phyloP scores from a whole-genome alignment of 2,888 invertebrate genomes.

The Tanypteryx hageni region DNA sequence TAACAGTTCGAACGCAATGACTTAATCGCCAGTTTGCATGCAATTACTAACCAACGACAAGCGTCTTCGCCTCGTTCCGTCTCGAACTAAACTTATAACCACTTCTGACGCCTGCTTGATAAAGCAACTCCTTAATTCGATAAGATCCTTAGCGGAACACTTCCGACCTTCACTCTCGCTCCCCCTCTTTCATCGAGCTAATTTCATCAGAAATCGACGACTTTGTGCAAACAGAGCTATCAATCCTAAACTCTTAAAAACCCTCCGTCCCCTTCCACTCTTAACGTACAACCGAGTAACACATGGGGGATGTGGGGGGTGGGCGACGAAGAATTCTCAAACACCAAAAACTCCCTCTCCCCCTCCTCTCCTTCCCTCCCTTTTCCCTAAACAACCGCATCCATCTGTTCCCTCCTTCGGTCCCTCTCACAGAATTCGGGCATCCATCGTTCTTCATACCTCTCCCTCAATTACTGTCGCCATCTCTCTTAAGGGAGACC shows the following conservation, averaged over 20 bases:
- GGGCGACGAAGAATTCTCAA: background rate
- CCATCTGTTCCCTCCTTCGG: conserved; percentile 34
- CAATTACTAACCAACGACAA: too few species aligned
- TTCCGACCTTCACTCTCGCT: background rate
- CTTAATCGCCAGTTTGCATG: background rate
- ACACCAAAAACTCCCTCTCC: background rate
- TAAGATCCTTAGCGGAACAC: conserved; percentile 10
- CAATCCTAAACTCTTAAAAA: background rate
- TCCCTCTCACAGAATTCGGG: background rate
- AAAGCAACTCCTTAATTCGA: conserved; percentile 42
- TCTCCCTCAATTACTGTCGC: conserved; percentile 56
- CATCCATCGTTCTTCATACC: conserved; percentile 61
- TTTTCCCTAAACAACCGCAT: conserved; percentile 29
- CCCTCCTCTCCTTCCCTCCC: background rate
- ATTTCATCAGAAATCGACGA: conserved; percentile 53
- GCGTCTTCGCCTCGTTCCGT: too few species aligned
- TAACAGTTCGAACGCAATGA: background rate
- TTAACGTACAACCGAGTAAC: background rate
- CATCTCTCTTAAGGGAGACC: conserved; percentile 43
- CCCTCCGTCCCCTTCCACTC: conserved; percentile 2
- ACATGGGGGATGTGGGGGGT: background rate
- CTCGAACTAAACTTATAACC: background rate
- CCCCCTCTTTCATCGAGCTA: background rate
- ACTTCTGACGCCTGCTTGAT: conserved; percentile 13
- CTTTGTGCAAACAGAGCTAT: conserved; percentile 46